Evolutionary conservation across 2,888 invertebrate species (phyloP).

Genomic region (Kryphioiulus occultus): DNA sequence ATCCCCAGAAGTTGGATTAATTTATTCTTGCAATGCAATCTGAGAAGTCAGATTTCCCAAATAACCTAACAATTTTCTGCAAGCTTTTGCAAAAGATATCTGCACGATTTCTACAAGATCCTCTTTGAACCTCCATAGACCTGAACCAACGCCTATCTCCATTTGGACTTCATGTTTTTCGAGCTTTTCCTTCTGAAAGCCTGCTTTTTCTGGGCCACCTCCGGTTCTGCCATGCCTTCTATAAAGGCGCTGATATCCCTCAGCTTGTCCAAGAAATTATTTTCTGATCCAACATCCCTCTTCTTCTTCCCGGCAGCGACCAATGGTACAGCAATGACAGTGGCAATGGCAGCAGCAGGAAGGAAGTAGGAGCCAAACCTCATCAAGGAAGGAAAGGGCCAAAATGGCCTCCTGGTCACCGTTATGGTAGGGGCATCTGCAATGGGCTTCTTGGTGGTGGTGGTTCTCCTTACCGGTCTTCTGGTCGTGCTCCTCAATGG

Average conservation of each 20-base stretch:
- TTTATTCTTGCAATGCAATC: neutral
- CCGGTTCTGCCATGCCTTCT: neutral
- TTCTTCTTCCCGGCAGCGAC: slow-evolving; percentile 43
- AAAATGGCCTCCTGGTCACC: slow-evolving; percentile 33
- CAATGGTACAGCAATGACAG: slow-evolving; percentile 48
- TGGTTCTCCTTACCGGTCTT: slow-evolving; percentile 6
- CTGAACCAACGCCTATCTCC: neutral
- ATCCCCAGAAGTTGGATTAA: neutral
- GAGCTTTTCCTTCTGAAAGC: neutral
- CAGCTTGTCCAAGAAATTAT: neutral
- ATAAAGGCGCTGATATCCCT: neutral
- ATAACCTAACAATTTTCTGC: neutral
- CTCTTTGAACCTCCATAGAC: neutral
- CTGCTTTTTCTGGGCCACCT: neutral
- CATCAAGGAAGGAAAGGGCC: slow-evolving; percentile 24
- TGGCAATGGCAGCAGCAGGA: slow-evolving; percentile 49
- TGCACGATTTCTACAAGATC: too few relatives aligned
- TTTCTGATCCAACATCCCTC: slow-evolving; percentile 21
- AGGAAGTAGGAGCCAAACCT: slow-evolving; percentile 37
- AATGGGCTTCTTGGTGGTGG: slow-evolving; percentile 24
- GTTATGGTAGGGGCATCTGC: slow-evolving; percentile 20
- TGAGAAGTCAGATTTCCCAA: neutral
- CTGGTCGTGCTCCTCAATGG: slow-evolving; percentile 8
- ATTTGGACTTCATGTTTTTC: neutral
- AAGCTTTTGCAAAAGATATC: too few relatives aligned